Conservation (phyloP, 2,888 invertebrate genomes). For the Hetaerina titia region DNA sequence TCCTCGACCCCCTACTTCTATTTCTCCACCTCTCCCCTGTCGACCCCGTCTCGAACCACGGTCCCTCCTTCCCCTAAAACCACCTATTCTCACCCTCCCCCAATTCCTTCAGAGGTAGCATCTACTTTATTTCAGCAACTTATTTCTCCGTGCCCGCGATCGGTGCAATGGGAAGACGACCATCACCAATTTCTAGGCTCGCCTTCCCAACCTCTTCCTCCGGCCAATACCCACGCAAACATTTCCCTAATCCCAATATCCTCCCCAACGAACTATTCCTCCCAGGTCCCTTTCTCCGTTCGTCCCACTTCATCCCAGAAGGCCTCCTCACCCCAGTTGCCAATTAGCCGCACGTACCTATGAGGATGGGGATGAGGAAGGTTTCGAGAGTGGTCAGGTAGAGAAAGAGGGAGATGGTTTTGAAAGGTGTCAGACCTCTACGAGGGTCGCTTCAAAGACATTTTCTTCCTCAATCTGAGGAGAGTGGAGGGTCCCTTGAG, state of each 20-base stretch:
- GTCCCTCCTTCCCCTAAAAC: neutral
- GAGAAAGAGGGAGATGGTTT: neutral
- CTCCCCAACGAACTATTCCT: neutral
- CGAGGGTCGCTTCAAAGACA: neutral
- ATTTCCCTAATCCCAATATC: too few species aligned
- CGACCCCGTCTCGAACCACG: neutral
- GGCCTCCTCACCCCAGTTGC: too few species aligned
- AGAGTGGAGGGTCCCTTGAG: too few species aligned
- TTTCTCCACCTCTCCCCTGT: neutral
- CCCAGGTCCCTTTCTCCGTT: neutral
- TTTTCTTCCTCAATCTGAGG: neutral
- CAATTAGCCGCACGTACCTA: too few species aligned
- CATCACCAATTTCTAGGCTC: neutral
- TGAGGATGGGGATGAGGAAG: too few species aligned
- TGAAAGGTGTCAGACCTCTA: neutral
- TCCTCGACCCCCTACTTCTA: neutral
- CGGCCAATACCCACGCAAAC: too few species aligned
- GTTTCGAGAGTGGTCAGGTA: too few species aligned
- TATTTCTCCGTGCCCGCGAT: neutral
- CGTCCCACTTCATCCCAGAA: neutral
- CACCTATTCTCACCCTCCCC: neutral
- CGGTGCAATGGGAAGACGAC: neutral
- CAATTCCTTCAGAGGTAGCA: neutral
- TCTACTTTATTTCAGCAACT: neutral
- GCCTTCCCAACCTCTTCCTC: too few species aligned